Evolutionary conservation across 1,140 invertebrate species (phyloP), one percentile per base, ranked within the genome.

Genomic region (Oryctes rhinoceros): DNA sequence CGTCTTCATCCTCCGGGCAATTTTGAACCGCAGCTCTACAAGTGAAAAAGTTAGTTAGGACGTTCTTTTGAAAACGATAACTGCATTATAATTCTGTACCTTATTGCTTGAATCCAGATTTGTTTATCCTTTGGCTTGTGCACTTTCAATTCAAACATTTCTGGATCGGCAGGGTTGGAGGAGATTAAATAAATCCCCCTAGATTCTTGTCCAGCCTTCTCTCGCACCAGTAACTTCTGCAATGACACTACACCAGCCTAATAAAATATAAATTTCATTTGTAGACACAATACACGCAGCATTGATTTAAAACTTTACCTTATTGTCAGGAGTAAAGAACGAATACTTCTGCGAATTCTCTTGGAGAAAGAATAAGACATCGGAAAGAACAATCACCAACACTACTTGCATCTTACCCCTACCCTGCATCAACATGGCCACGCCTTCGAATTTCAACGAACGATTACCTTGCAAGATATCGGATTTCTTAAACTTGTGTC

Each of bases 141-240:
- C 80, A 97, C 96, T 85, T 97, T 94, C 15, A 99, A 89, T 87
- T 98, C 97, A 87, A 98, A 98, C 97, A 98, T 98, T 89, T 98
- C 97, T 0, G 97, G 96, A 83, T 95, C 94, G 1, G 91, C 90
- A 0, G 95, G 94, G 86, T 95, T 95, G 67, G 94, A 95, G 79
- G 94, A 95, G 83, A 98, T 97, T 35, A 98, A 90, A 88, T 97
- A 97, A 83, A 98, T 94, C 0, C 95, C 95, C 1, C 94, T 90
- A 9, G 95, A 95, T 83, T 97, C 96, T 80, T 95, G 93, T 53
- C 96, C 96, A 2, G 96, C 96, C 87, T 98, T 98, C 87, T 98
- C 97, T 49, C 97, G 90, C 4, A 98, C 96, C 59, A 98, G 87
- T 71, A 98, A 88, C 85, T 98, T 97, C 87, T 96, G 95, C 53